Conservation (phyloP, 2,113 vertebrate genomes). For the Siphamia tubifer region DNA sequence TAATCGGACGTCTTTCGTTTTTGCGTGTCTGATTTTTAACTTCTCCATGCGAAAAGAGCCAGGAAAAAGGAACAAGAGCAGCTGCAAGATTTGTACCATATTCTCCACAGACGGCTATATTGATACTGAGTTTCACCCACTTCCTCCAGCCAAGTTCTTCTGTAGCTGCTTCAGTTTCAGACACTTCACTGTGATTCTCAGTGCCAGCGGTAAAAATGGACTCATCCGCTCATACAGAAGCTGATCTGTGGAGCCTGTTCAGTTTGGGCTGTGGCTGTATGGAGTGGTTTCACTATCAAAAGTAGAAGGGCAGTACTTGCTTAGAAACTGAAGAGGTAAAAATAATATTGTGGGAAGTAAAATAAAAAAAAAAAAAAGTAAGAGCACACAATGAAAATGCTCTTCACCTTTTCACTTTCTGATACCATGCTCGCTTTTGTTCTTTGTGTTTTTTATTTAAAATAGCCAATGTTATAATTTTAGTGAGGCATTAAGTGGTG, state of each 20-base stretch:
- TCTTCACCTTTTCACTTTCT: too few species aligned
- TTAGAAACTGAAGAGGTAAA: too few species aligned
- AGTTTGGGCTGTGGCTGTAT: background rate
- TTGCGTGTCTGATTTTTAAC: background rate
- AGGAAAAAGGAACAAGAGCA: background rate
- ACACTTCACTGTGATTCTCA: background rate
- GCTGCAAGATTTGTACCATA: background rate
- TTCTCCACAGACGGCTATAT: background rate
- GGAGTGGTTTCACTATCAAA: too few species aligned
- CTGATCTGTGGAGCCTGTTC: background rate
- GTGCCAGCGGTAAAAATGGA: background rate
- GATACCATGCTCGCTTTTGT: too few species aligned
- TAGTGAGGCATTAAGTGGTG: too few species aligned
- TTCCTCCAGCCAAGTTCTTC: conserved; percentile 2
- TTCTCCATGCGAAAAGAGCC: background rate
- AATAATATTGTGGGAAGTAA: too few species aligned
- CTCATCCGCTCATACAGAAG: background rate
- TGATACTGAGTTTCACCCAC: background rate
- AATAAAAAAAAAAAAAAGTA: too few species aligned
- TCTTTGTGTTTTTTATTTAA: too few species aligned
- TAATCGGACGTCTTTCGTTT: background rate
- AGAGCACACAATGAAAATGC: too few species aligned
- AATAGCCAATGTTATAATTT: too few species aligned
- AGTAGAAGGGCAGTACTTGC: too few species aligned
- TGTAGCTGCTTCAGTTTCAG: background rate